Base-by-base conservation (phyloP, 2,797 vertebrate species). In the Cichlasoma orientale region DNA sequence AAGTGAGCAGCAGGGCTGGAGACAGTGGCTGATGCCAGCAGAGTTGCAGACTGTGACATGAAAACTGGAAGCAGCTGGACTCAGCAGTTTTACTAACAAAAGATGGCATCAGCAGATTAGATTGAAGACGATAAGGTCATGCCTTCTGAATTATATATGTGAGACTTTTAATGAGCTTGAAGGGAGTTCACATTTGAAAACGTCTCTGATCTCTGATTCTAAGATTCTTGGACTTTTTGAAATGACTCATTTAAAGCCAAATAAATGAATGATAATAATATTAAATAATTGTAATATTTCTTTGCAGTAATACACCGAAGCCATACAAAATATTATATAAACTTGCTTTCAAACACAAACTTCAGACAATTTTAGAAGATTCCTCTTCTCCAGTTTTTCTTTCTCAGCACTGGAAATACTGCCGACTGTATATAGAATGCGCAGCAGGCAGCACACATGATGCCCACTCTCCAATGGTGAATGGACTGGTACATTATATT, bases 21-120 rank as follows among this genome's bases (percentile, higher is more conserved):
- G 18, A 50, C 16, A 19, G 18, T 16, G 38, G 38, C 61, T 50
- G 41, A 29, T 29, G 61, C 23, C 61, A 29, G 25, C 41, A 68
- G 41, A 66, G 61, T 25, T 68, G 61, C 61, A 68, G 61, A n/a
- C 3, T 68, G 61, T 50, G 25, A 66, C 38, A 18, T 27, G 25
- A 29, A 13, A 19, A 68, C 23, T 50, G 25, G 63, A 50, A 68
- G 10, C 10, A 68, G 63, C 29, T 12, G 61, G 5, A 29, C 41
- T 50, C 47, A 50, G 27, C 63, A 68, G 21, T 68, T 68, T 68
- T 68, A 68, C 18, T 68, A 12, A 68, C 25, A 68, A 68, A 68
- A 68, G 16, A 29, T 68, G 18, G 18, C 25, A 13, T 29, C 25
- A 50, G 41, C 16, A 27, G 3, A 50, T 68, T 41, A 50, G 41